Base-by-base conservation (phyloP, 1,140 invertebrate species). In the Lepidurus arcticus region DNA sequence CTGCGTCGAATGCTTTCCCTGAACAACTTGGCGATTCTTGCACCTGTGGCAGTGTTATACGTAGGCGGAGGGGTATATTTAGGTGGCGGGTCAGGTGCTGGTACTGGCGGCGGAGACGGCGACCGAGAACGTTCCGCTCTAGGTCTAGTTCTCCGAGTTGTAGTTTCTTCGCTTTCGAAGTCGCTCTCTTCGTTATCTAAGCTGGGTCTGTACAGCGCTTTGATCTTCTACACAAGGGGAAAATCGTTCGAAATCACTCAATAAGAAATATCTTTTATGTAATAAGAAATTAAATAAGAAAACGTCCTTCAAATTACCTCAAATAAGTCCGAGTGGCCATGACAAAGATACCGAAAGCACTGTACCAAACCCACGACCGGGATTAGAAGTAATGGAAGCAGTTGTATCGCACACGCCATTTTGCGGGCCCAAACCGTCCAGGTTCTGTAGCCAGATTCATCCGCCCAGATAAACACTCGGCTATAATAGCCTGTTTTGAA, bases 1-100 rank as follows among this genome's bases (percentile, higher is more conserved):
- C 93, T 94, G 45, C 92, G 85, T n/a, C 93, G 84, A 43, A 95
- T 88, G 82, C 92, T 94, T 82, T 92, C 91, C 1, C 93, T 87
- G 44, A 95, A 82, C 80, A 94, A 86, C 81, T 94, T 94, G 5
- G 92, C 92, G 78, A 94, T 88, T 75, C 91, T 88, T 10, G 91
- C 92, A 11, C 93, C 94, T 1, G 94, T 97, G 1, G 94, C 94
- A 11, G 94, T 96, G 6, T 93, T 93, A 83, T 96, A 96, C 26
- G 93, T 94, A 3, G 94, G 94, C 2, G 94, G 94, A 9, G 94
- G 94, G 1, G 94, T 96, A 83, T 97, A 96, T 84, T 96, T 96
- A 21, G 94, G 94, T 11, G 94, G 94, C 8, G 94, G 93, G 86
- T 95, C 94, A 82, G 92, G 90, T 10, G 88, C 86, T 11, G 77